Base-by-base conservation (phyloP, 2,797 vertebrate genomes). In the Allobates femoralis region DNA sequence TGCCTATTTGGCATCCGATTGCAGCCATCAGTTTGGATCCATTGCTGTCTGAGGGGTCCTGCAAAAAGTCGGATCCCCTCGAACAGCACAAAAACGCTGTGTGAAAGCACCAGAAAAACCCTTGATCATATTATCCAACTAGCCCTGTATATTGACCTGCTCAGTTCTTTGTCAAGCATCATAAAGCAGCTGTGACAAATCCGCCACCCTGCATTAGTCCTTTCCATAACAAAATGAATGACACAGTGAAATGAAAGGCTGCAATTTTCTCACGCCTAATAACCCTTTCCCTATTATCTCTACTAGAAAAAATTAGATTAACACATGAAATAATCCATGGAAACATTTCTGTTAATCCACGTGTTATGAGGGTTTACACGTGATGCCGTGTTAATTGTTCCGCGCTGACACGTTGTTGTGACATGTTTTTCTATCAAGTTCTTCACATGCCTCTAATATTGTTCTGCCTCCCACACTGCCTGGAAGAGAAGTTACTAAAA, bases 351-450 rank as follows among this genome's bases (percentile, higher is more conserved):
- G 7, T 34, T 69, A 0, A 34, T n/a, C 46, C 64, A 81, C 62
- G 64, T 81, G 79, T n/a, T 32, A 21, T 53, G 18, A 56, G 3
- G 16, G 21, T 14, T 34, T 15, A n/a, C 64, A 81, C 19, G 64
- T 81, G 79, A 71, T 15, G 46, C 62, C 55, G 64, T 69, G 64
- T 34, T 69, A 6, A 81, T 81, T 69, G 21, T 18, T 7, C 41
- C 16, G 41, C 23, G 67, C 32, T 83, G 81, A 51, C 81, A 74
- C 51, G 32, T 41, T 69, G 66, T 16, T 18, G 26, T 26, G 30
- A 32, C 81, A 83, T 32, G 66, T 28, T 83, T 46, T 74, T 37
- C 6, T 83, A 23, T 28, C 62, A 30, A 32, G 37, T 67, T 53
- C 26, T 76, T 84, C 23, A 74, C 82, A 75, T 64, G 67, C 51